Conservation (phyloP, 2,888 invertebrate genomes). For the Cactoblastis cactorum region DNA sequence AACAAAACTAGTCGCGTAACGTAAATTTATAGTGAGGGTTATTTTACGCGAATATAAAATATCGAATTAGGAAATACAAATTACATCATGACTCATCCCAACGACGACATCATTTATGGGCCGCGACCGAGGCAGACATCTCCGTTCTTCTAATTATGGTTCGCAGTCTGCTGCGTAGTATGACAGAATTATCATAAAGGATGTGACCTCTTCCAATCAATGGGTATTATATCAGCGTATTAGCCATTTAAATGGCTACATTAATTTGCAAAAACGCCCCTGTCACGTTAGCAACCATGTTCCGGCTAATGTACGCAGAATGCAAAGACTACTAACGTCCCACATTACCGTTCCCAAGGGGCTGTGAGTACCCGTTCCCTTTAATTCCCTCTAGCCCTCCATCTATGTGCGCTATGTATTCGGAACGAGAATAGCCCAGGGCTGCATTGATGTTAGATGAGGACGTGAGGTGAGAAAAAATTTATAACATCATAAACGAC, state of each 20-base stretch:
- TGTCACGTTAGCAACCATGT: slow-evolving; percentile 40
- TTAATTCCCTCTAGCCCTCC: slow-evolving; percentile 16
- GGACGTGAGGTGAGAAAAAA: too few relatives aligned
- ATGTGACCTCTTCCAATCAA: slow-evolving; percentile 20
- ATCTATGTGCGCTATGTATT: slow-evolving; percentile 25
- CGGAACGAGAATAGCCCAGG: slow-evolving; percentile 26
- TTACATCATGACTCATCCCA: slow-evolving; percentile 30
- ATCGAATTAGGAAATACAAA: neutral
- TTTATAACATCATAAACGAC: too few relatives aligned
- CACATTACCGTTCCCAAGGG: slow-evolving; percentile 54
- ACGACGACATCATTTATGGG: slow-evolving; percentile 52
- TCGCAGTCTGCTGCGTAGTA: slow-evolving; percentile 30
- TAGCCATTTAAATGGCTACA: slow-evolving; percentile 32
- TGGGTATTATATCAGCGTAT: slow-evolving; percentile 24
- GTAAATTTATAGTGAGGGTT: too few relatives aligned
- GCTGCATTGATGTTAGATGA: slow-evolving; percentile 25
- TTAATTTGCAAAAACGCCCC: slow-evolving; percentile 35
- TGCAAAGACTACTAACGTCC: slow-evolving; percentile 57
- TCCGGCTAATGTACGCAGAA: slow-evolving; percentile 60
- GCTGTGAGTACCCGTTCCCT: slow-evolving; percentile 27
- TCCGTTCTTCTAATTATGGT: slow-evolving; percentile 28
- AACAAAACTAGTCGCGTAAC: neutral
- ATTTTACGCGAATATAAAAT: too few relatives aligned
- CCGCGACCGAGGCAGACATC: slow-evolving; percentile 28
- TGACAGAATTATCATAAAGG: slow-evolving; percentile 6